Evolutionary conservation across 2,113 vertebrate genomes (phyloP), one percentile per base, ranked within the genome.

Genomic region (Sminthopsis crassicaudata): DNA sequence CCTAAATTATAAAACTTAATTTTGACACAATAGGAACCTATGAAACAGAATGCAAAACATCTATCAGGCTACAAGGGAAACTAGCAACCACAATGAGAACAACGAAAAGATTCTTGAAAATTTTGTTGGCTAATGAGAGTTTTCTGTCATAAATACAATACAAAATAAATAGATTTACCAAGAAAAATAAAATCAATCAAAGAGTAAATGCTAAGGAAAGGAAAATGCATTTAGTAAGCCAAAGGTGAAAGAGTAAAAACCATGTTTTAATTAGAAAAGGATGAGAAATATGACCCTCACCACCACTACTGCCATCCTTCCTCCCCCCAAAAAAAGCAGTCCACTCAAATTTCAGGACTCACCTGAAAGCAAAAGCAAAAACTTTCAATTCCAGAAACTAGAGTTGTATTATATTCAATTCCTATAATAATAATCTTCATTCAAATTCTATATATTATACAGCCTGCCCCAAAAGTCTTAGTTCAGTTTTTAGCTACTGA

Each of bases 381-480:
- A 26, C 92, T 95, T 97, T 96, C 93, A 90, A 96, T 96, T 96
- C 96, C 23, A 91, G 76, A 50, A 23, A 93, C 91, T 97, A 42
- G 42, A 96, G 96, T 96, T 96, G 55, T 91, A 90, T 91, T 96
- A 91, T 97, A 96, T 95, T 95, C 48, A 42, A 95, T 96, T 95
- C 96, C 96, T 95, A 95, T 96, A 94, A 96, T 96, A 94, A 96
- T 96, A 96, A 50, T 97, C 88, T 55, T n/a, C 90, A 95, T 95
- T 97, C 52, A 94, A 76, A 94, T 30, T 96, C 92, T 60, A 89
- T 95, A 97, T 52, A 95, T 96, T 95, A 95, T 96, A 94, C 67
- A 95, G 60, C 94, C 57, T 76, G 36, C 88, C 94, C 22, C 92
- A 90, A 95, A 14, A 24, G 60, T 22, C 67, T 84, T n/a, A 84